Evolutionary conservation across 30 jellyfish, hydroid and myxozoan genomes (phyloP).

Genomic region (Chrysaora quinquecirrha): DNA sequence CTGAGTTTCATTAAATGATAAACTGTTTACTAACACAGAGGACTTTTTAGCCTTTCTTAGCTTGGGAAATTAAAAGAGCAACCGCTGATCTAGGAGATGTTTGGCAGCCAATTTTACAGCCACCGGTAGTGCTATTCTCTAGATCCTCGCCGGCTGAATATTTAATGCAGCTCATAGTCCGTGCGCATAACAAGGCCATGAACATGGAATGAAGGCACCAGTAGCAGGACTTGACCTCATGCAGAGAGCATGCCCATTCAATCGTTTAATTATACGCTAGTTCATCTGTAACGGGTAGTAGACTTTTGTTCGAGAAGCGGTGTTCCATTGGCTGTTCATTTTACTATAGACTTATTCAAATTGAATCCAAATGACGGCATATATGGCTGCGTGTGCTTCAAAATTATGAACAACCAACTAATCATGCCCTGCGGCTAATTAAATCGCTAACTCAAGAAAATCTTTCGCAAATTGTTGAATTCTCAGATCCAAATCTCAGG

Average conservation of each 20-base stretch:
- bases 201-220: conserved; percentile 76
- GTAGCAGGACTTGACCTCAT: conserved; percentile 69
- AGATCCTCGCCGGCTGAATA: conserved; percentile 73
- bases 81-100: conserved; percentile 6
- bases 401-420: too few relatives aligned
- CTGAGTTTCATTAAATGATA: too few relatives aligned
- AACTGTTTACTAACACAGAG: too few relatives aligned
- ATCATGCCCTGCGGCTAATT: too few relatives aligned
- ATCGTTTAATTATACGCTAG: conserved; percentile 29
- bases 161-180: conserved; percentile 46
- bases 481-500: too few relatives aligned
- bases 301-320: conserved; percentile 48
- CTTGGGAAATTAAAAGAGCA: conserved; percentile 18
- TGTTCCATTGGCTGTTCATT: conserved; percentile 21
- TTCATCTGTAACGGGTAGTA: too few relatives aligned
- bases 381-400: too few relatives aligned
- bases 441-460: too few relatives aligned
- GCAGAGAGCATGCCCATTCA: conserved; percentile 75
- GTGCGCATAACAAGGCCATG: conserved; percentile 59
- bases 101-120: conserved; percentile 29
- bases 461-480: too few relatives aligned
- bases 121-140: conserved; percentile 70
- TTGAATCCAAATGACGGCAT: too few relatives aligned
- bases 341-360: conserved; percentile 38
- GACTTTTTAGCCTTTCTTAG: too few relatives aligned